These are phyloP conservation scores for Drosophila neotestacea DNA, from an alignment of 2,888 invertebrate species.

Conservation along the genomic window DNA sequence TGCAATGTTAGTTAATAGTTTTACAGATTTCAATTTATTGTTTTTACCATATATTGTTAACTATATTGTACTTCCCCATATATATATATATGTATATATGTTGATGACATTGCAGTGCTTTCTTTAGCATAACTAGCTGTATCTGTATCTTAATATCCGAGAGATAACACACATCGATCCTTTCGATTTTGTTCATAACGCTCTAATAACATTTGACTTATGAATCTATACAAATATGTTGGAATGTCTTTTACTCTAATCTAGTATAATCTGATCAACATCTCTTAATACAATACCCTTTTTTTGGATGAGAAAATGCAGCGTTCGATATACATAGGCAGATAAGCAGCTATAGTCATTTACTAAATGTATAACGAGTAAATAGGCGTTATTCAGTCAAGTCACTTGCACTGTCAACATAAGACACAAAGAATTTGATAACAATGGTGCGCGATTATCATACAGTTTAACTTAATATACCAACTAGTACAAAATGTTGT, in stretches of 20 bases:
- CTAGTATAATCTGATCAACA: conserved; percentile 9
- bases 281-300: conserved; percentile 16
- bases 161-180: conserved; percentile 1
- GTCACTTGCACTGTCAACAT: conserved; percentile 62
- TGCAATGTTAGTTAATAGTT: conserved; percentile 12
- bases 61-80: conserved; percentile 41
- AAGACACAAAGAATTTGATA: conserved; percentile 60
- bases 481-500: conserved; percentile 56
- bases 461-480: conserved; percentile 38
- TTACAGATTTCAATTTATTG: conserved; percentile 25
- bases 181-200: conserved; percentile 52
- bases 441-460: conserved; percentile 44
- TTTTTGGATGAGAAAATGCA: conserved; percentile 21
- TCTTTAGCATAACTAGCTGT: conserved; percentile 34
- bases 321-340: conserved; percentile 36
- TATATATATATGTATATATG: conserved; percentile 20
- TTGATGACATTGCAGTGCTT: conserved; percentile 37
- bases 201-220: conserved; percentile 55
- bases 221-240: conserved; percentile 30
- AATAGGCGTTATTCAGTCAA: conserved; percentile 30
- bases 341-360: conserved; percentile 46
- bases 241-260: conserved; percentile 6
- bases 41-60: conserved; percentile 35
- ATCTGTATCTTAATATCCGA: conserved; percentile 23
- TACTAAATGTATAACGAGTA: conserved; percentile 14